phyloP scores from a whole-genome alignment of 2,113 vertebrate genomes.

The Rattus norvegicus region GRCr8 NC_086026.1:132155001-132155500 shows the following conservation, averaged over 20 bases:
- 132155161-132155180: slow-evolving; percentile 46
- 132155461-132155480: neutral
- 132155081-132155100: slow-evolving; percentile 96
- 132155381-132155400: neutral
- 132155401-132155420: too few species aligned
- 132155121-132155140: slow-evolving; percentile 92
- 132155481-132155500: neutral
- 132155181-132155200: neutral
- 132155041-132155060: slow-evolving; percentile 98
- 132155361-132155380: neutral
- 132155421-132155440: neutral
- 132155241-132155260: neutral
- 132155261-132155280: neutral
- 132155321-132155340: neutral
- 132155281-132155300: neutral
- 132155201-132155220: neutral
- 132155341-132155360: neutral
- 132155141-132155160: slow-evolving; percentile 90
- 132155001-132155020: neutral
- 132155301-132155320: neutral
- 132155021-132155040: slow-evolving; percentile 72
- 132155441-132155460: neutral
- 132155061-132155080: slow-evolving; percentile 97
- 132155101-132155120: slow-evolving; percentile 95
- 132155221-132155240: neutral